These are phyloP conservation scores for Rhimphoctona megacephalus DNA, from an alignment of 2,888 invertebrate genomes.

Conservation along the genomic window DNA sequence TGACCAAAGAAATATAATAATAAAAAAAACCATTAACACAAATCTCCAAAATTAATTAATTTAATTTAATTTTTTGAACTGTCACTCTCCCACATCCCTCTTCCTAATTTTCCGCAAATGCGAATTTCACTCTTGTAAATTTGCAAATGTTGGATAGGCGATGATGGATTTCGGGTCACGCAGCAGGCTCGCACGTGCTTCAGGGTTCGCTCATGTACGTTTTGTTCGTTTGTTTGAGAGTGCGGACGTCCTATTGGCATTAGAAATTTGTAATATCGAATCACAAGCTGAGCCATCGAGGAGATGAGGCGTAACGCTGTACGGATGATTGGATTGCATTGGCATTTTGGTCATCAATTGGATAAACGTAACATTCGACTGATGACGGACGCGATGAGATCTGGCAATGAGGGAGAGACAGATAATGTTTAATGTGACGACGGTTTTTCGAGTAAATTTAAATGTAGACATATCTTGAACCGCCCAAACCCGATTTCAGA, in stretches of 20 bases:
- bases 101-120: conserved; percentile 3
- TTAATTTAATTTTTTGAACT: not conserved
- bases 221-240: conserved; percentile 37
- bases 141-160: not conserved
- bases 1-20: not conserved
- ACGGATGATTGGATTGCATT: conserved; percentile 40
- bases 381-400: conserved; percentile 50
- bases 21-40: not conserved
- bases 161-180: conserved; percentile 52
- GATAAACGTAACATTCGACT: conserved; percentile 58
- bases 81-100: not conserved
- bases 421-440: not conserved
- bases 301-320: conserved; percentile 1
- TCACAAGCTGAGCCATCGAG: conserved; percentile 21
- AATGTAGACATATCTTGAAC: not conserved
- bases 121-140: not conserved
- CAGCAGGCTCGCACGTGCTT: conserved; percentile 52
- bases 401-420: not conserved
- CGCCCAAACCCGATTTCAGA: not conserved
- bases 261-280: conserved; percentile 64
- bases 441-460: not conserved
- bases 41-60: not conserved
- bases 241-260: conserved; percentile 45
- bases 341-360: conserved; percentile 58
- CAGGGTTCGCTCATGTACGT: conserved; percentile 5